Evolutionary conservation across 2,888 invertebrate genomes (phyloP), one percentile per base, ranked within the genome.

Genomic region (Apoda limacodes): DNA sequence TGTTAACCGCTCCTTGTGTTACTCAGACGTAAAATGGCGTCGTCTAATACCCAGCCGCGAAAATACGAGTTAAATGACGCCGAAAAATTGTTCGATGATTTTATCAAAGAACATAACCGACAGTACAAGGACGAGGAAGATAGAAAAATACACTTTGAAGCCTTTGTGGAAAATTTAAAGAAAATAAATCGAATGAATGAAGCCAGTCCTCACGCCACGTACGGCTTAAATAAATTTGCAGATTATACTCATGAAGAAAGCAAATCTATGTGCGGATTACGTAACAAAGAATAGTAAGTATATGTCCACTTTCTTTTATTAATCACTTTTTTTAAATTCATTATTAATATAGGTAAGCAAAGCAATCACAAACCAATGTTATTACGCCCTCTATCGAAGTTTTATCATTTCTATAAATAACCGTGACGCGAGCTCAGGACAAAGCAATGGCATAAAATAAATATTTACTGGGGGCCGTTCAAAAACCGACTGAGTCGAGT

Each of bases 121-220:
- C 12, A 34, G 2, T 67, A 66, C 35, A 55, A 54, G 23, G 47
- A 58, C 41, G 51, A 47, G 1, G 51, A 34, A 1, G 67, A 68
- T 19, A 51, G 30, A 35, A 32, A 50, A 0, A 11, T 14, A 2
- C 67, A 61, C 34, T 62, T 38, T 25, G 22, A 43, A 17, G 50
- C 52, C 3, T 68, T 68, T 12, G 24, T 28, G 5, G 12, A 43
- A 27, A 35, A 42, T 40, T 19, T 48, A 9, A 20, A 25, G 10
- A 13, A 45, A 24, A 55, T 62, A 15, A 61, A 63, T 21, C 39
- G 42, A 11, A 2, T 47, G 10, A 60, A 59, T 26, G 26, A 28
- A 11, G 19, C 29, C 1, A 34, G 25, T 15, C 3, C 35, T 1
- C 11, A 26, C 9, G 49, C 56, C 2, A 46, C 42, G 4, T 61